phyloP scores from a whole-genome alignment of 2,113 vertebrate genomes.

The Chaenogobius annularis region DNA sequence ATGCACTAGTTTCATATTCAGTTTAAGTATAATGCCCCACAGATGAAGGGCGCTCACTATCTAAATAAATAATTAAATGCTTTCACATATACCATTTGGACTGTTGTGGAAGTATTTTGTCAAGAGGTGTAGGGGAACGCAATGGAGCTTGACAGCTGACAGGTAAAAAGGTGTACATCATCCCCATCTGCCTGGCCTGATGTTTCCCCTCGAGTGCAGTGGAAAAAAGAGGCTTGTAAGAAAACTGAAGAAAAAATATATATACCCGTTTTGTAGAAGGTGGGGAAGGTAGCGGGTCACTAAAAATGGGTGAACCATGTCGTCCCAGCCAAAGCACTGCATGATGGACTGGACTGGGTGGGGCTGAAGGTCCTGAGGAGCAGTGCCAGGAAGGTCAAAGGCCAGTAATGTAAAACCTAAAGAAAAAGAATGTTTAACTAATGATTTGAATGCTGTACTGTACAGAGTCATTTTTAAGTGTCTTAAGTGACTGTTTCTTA shows the following conservation, averaged over 20 bases:
- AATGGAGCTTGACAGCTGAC: conserved; percentile 18
- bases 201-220: conserved; percentile 3
- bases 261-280: conserved; percentile 89
- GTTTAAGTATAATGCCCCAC: conserved; percentile 25
- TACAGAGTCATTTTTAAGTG: not conserved
- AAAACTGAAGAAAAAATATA: not conserved
- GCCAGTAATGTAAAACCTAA: conserved; percentile 92
- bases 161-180: conserved; percentile 10
- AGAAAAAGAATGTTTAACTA: not conserved
- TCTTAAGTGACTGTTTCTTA: too few species aligned
- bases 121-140: not conserved
- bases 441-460: not conserved
- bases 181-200: conserved; percentile 1
- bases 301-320: conserved; percentile 88
- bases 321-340: conserved; percentile 94
- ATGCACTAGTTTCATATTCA: conserved; percentile 20
- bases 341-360: conserved; percentile 86
- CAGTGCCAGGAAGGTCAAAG: conserved; percentile 86
- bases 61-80: conserved; percentile 30
- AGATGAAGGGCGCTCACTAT: conserved; percentile 29
- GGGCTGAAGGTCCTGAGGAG: conserved; percentile 90
- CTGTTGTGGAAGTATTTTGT: conserved; percentile 3
- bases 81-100: conserved; percentile 12
- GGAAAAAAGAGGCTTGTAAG: conserved; percentile 2
- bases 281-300: conserved; percentile 91